Conservation (phyloP, 2,888 invertebrate species). For the Amiota mariae region DNA sequence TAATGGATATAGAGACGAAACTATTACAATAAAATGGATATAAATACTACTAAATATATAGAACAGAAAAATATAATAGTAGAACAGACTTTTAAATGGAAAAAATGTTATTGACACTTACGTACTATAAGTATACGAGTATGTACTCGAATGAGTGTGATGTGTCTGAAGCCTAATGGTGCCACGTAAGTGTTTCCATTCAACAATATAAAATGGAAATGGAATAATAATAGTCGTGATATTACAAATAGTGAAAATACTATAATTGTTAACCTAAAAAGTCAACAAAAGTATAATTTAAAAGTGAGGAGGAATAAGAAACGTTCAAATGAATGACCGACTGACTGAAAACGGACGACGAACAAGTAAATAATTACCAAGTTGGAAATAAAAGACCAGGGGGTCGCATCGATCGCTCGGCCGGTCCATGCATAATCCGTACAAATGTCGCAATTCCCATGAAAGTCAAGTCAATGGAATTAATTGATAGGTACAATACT, state of each 20-base stretch:
- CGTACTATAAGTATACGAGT: too few species aligned
- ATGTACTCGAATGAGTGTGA: too few species aligned
- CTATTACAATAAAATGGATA: neutral
- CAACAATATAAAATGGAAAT: neutral
- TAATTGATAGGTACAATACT: slow-evolving; percentile 7
- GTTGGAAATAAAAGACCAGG: neutral
- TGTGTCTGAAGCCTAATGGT: too few species aligned
- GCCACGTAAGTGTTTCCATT: too few species aligned
- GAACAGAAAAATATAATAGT: too few species aligned
- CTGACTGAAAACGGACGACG: neutral
- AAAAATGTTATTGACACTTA: too few species aligned
- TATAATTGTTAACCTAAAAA: slow-evolving; percentile 27
- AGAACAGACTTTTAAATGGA: too few species aligned
- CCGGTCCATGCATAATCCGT: slow-evolving; percentile 14
- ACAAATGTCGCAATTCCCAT: slow-evolving; percentile 55
- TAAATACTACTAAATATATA: too few species aligned
- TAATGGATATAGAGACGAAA: neutral
- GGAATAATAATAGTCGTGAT: neutral
- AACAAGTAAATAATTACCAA: slow-evolving; percentile 4
- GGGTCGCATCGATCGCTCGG: neutral
- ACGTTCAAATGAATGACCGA: slow-evolving; percentile 3
- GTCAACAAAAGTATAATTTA: slow-evolving; percentile 42
- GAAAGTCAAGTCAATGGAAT: slow-evolving; percentile 16
- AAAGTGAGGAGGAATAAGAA: slow-evolving; percentile 24
- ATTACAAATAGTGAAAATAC: slow-evolving; percentile 12